Evolutionary conservation across 1,140 invertebrate genomes (phyloP).

Genomic region (Caenorhabditis remanei): DNA sequence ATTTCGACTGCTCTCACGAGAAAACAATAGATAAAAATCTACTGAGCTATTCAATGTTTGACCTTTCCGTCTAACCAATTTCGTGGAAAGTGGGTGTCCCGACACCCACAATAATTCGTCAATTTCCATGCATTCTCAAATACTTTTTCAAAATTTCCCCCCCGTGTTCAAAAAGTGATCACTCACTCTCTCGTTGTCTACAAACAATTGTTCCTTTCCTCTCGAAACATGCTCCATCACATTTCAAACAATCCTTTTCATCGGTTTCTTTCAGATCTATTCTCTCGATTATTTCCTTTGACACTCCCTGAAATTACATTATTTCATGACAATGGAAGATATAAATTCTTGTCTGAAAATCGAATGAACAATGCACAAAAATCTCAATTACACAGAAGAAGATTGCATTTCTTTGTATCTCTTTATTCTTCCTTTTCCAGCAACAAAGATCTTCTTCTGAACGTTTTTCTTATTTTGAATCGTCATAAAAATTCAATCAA

Average conservation of each 20-base stretch:
- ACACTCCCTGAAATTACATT: constrained; percentile 11
- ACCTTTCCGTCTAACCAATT: constrained; percentile 11
- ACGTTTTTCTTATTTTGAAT: too few relatives aligned
- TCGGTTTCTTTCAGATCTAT: constrained; percentile 17
- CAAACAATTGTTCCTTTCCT: constrained; percentile 5
- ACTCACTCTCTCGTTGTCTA: constrained; percentile 35
- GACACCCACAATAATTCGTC: not conserved
- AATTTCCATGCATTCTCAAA: constrained; percentile 28
- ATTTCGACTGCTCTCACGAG: not conserved
- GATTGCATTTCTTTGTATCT: too few relatives aligned
- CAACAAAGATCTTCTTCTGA: too few relatives aligned
- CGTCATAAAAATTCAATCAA: too few relatives aligned
- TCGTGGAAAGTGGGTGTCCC: not conserved
- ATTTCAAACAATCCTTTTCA: constrained; percentile 1
- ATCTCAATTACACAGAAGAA: too few relatives aligned
- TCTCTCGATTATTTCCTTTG: constrained; percentile 17
- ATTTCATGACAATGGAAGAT: not conserved
- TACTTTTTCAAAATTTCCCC: not conserved
- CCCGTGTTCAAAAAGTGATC: not conserved
- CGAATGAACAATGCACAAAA: too few relatives aligned
- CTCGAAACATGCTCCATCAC: constrained; percentile 40
- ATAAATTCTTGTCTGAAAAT: too few relatives aligned
- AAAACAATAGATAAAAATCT: constrained; percentile 6
- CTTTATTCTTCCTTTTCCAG: not conserved
- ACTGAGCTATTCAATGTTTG: not conserved